Percentiles rank a stretch among this genome's conserved stretches.
phyloP scores from a whole-genome alignment of 2,888 invertebrate species.

The Drosophila rellima region DNA sequence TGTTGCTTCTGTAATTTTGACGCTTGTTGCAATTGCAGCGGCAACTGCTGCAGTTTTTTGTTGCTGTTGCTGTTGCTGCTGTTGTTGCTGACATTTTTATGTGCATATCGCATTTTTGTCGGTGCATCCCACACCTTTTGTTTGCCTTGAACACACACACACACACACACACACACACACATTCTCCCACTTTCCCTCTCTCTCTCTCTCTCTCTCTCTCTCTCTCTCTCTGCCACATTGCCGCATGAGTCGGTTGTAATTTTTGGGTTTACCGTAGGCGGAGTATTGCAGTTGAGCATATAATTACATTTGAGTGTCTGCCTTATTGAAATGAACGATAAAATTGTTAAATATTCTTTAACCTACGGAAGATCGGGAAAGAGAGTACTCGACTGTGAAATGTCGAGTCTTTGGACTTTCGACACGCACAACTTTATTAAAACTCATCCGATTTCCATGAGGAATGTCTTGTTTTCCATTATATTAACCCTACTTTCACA shows the following conservation, averaged over 20 bases:
- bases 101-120: slow-evolving; percentile 77
- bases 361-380: background rate
- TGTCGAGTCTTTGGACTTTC: too few species aligned
- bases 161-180: slow-evolving; percentile 16
- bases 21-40: slow-evolving; percentile 70
- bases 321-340: slow-evolving; percentile 23
- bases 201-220: too few species aligned
- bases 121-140: slow-evolving; percentile 77
- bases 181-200: slow-evolving; percentile 5
- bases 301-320: slow-evolving; percentile 30
- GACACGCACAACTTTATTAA: too few species aligned
- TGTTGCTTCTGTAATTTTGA: slow-evolving; percentile 68
- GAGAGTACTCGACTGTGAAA: background rate
- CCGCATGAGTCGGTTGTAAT: slow-evolving; percentile 46
- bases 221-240: slow-evolving; percentile 20
- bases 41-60: slow-evolving; percentile 52
- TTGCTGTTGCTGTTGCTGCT: slow-evolving; percentile 43
- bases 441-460: too few species aligned
- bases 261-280: slow-evolving; percentile 39
- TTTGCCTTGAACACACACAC: slow-evolving; percentile 42
- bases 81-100: slow-evolving; percentile 65
- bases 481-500: too few species aligned
- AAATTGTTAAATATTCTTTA: slow-evolving; percentile 18
- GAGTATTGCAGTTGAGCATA: slow-evolving; percentile 21
- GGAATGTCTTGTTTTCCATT: too few species aligned